These are phyloP conservation scores for Micropoecilia bifurca DNA, from an alignment of 2,797 vertebrate species.

Conservation along the genomic window DNA sequence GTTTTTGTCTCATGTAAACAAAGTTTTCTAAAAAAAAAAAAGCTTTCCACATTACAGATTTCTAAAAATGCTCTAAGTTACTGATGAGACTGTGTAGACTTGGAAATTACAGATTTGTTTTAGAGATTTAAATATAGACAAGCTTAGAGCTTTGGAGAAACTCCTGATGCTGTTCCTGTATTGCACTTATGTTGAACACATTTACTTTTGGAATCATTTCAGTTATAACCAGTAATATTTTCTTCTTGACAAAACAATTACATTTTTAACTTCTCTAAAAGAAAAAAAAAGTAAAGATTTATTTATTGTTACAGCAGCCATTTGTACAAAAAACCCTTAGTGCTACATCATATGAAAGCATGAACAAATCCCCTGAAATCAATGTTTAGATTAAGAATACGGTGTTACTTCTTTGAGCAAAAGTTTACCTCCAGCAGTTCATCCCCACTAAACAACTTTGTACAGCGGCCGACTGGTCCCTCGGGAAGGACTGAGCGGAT, in stretches of 20 bases:
- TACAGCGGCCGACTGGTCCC: constrained; percentile 92
- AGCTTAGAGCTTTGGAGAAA: neutral
- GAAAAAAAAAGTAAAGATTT: neutral
- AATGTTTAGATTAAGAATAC: neutral
- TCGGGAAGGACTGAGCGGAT: constrained; percentile 95
- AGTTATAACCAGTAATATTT: neutral
- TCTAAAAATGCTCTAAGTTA: neutral
- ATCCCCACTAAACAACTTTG: constrained; percentile 93
- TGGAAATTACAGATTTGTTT: neutral
- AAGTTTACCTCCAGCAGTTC: constrained; percentile 91
- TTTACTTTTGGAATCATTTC: neutral
- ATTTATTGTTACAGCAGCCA: neutral
- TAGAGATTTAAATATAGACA: neutral
- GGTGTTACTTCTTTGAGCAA: neutral
- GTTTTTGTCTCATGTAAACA: neutral
- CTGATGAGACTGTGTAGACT: neutral
- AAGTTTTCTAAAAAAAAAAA: neutral
- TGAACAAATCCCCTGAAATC: neutral
- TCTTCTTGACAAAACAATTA: neutral
- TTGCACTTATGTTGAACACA: neutral
- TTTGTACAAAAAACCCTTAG: neutral
- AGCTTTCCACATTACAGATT: neutral
- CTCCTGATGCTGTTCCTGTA: neutral
- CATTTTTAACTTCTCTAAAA: no score
- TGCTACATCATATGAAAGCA: neutral